Base-by-base conservation (phyloP, 53 echinoderm and acorn worm species). In the Temnopleurus reevesii region DNA sequence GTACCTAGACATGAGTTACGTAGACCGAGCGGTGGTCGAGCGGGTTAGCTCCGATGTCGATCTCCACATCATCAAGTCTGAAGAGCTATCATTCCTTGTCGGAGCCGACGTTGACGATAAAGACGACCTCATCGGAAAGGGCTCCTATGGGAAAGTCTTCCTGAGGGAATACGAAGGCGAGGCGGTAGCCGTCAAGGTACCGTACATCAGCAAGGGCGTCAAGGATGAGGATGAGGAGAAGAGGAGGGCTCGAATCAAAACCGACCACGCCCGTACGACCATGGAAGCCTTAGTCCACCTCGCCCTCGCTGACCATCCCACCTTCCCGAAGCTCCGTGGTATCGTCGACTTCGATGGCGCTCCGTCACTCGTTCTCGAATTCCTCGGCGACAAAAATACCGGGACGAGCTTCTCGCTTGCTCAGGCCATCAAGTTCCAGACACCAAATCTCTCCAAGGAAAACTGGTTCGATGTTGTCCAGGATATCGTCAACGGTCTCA, bases 381-480 rank as follows among this genome's bases (percentile, higher is more conserved):
- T 87, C 71, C 88, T 87, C 5, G 88, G 88, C 12, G 88, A 87
- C 29, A 87, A 87, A 36, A 24, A 47, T 19, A 87, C 65, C 47
- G 88, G 66, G 0, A 34, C 24, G 2, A 25, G 18, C 23, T 51
- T 33, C 51, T 19, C 88, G 0, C 88, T 87, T 53, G 51, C 66
- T 47, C 65, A 87, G 30, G 71, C 88, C 9, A 34, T 87, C 88
- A 87, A 46, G 38, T 47, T 33, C 71, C 53, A 65, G 36, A 66
- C 17, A 19, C 88, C 71, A 17, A 7, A 49, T 8, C 53, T 87
- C 9, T 51, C 66, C 1, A 17, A 31, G 13, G n/a, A 35, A 27
- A 49, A 49, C 2, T 87, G 88, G 88, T 66, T 87, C 34, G 53
- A 31, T 24, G 66, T 87, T 36, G 38, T 66, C 66, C 31, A 21